A percentile compares a stretch with the other conserved stretches of the same genome.
phyloP scores from a whole-genome alignment of 1,140 invertebrate genomes.

The Acyrthosiphon pisum region DNA sequence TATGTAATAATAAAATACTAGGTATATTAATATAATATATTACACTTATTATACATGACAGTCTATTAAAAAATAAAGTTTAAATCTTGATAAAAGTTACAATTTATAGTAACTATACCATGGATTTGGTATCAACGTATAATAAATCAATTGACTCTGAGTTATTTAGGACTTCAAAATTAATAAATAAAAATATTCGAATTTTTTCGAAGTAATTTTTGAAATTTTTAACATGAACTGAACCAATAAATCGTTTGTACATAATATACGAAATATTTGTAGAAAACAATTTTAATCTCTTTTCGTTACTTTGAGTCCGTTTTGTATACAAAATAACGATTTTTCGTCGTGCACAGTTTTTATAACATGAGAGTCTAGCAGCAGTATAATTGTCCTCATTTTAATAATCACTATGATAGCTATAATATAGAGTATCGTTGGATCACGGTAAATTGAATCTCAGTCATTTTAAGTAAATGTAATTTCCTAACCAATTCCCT shows the following conservation, averaged over 20 bases:
- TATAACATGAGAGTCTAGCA: not conserved
- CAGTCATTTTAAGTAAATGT: not conserved
- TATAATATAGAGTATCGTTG: not conserved
- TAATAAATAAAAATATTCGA: not conserved
- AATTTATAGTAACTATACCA: too few relatives aligned
- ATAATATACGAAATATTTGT: not conserved
- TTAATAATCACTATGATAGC: not conserved
- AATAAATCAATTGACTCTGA: not conserved
- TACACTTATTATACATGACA: not conserved
- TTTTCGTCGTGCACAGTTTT: not conserved
- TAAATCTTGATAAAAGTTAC: not conserved
- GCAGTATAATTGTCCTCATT: not conserved
- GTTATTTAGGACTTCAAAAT: not conserved
- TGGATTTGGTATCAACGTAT: not conserved
- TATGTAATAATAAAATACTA: too few relatives aligned
- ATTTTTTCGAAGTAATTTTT: not conserved
- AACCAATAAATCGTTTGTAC: not conserved
- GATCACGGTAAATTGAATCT: not conserved
- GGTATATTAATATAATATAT: too few relatives aligned
- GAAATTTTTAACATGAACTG: not conserved
- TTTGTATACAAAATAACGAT: not conserved
- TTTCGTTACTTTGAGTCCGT: not conserved
- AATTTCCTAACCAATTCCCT: not conserved
- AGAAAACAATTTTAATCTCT: not conserved
- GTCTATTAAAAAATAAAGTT: not conserved